phyloP scores from a whole-genome alignment of 2,113 vertebrate species.

The Cepphus grylle region DNA sequence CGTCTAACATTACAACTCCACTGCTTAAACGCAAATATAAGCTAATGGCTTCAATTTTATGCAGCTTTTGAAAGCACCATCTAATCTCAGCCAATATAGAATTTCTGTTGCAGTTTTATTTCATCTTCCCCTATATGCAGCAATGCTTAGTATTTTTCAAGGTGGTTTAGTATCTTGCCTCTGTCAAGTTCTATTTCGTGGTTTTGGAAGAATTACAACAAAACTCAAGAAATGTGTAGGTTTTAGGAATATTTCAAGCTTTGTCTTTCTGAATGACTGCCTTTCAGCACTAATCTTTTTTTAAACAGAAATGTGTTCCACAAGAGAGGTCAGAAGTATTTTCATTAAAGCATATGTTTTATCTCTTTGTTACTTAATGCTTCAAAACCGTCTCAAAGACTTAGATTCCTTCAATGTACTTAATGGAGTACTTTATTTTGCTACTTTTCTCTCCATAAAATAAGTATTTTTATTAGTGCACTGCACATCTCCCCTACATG shows the following conservation, averaged over 20 bases:
- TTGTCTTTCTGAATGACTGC: neutral
- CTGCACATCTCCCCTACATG: neutral
- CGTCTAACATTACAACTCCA: neutral
- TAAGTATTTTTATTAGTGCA: neutral
- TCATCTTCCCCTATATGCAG: neutral
- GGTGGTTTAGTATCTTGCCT: neutral
- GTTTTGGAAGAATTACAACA: neutral
- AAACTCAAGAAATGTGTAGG: neutral
- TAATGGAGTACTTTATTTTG: neutral
- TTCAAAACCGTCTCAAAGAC: neutral
- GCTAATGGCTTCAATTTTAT: neutral
- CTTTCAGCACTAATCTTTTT: neutral
- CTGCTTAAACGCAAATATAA: conserved; percentile 46
- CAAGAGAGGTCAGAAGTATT: neutral
- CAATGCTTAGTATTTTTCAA: neutral
- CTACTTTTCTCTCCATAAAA: neutral
- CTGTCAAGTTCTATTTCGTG: neutral
- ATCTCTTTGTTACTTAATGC: neutral
- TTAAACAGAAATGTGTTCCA: neutral
- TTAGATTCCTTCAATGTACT: neutral
- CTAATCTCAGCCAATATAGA: neutral
- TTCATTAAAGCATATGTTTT: neutral
- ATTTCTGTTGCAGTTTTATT: neutral
- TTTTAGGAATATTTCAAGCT: neutral
- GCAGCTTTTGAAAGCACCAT: neutral